phyloP scores from a whole-genome alignment of 2,888 invertebrate genomes.

The Paralinhomoeus sp. region DNA sequence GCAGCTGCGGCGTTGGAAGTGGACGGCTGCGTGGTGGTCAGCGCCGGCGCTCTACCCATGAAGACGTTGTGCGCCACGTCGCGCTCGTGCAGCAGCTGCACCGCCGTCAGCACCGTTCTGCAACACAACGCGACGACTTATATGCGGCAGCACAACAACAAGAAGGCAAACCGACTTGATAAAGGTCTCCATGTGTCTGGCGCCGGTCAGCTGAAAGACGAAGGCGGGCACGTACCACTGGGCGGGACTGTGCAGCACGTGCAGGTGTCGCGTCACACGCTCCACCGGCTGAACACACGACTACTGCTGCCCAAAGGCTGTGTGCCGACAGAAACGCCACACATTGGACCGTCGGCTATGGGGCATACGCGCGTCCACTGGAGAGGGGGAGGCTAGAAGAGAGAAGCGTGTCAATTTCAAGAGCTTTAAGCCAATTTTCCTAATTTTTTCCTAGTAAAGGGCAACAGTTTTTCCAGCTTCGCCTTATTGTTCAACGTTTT shows the following conservation, averaged over 20 bases:
- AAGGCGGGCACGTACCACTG: constrained; percentile 19
- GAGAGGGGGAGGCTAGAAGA: too few species aligned
- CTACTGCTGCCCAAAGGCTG: too few species aligned
- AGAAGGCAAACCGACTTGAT: constrained; percentile 4
- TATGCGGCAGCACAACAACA: too few species aligned
- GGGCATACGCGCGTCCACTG: too few species aligned
- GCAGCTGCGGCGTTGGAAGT: background rate
- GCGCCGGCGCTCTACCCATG: constrained; percentile 10
- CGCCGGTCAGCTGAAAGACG: constrained; percentile 16
- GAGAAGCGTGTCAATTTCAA: too few species aligned
- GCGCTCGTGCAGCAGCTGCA: constrained; percentile 11
- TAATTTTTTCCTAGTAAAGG: too few species aligned
- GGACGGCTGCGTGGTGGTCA: background rate
- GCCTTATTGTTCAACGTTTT: too few species aligned
- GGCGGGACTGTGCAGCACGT: constrained; percentile 8
- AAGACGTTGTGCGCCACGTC: constrained; percentile 23
- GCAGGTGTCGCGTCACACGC: background rate
- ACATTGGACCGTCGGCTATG: too few species aligned
- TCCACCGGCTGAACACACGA: background rate
- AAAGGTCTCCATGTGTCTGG: constrained; percentile 15
- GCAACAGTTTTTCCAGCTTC: too few species aligned
- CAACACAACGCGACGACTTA: too few species aligned
- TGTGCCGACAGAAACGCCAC: too few species aligned
- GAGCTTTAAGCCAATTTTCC: too few species aligned
- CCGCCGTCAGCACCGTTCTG: constrained; percentile 9